Base-by-base conservation (phyloP, 2,888 invertebrate species). In the Netelia fuscicornis region DNA sequence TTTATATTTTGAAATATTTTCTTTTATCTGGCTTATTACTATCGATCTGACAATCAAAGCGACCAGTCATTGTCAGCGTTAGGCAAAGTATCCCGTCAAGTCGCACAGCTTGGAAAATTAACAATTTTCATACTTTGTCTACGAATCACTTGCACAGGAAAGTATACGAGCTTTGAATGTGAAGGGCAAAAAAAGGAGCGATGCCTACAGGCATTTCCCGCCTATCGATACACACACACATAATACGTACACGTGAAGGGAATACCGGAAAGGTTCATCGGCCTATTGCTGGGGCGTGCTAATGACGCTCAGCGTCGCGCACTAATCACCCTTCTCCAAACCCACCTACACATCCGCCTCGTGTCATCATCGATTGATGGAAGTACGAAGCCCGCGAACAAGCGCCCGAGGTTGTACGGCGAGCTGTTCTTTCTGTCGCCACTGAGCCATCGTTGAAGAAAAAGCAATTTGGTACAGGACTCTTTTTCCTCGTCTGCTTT, bases 201-300 rank as follows among this genome's bases (percentile, higher is more conserved):
- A 56, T 54, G 2, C 17, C 52, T 20, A 23, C 37, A 37, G 30
- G 13, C 17, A 13, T 37, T 42, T 42, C 9, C 42, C 3, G 13
- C 25, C 10, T 56, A 23, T 30, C 9, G 44, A 60, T 54, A 68
- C 44, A 68, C 67, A 62, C 37, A 17, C 17, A 44, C 17, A n/a
- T 64, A n/a, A 23, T 37, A 42, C 71, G 48, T 20, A 87, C 88
- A 91, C 89, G 91, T 91, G 92, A 89, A 87, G 88, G 86, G 91
- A 92, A 92, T 92, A 91, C 91, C 89, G 89, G 88, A 90, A 91
- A 90, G 89, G 87, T 85, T 85, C 85, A 85, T 80, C 86, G 85
- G 88, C 89, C 89, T 89, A 89, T 89, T 88, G 88, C 86, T 79
- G 84, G 82, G 81, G 85, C 85, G 88, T 85, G 88, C 85, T 88